Base-by-base conservation (phyloP, 2,797 vertebrate genomes). In the Thunnus albacares region DNA sequence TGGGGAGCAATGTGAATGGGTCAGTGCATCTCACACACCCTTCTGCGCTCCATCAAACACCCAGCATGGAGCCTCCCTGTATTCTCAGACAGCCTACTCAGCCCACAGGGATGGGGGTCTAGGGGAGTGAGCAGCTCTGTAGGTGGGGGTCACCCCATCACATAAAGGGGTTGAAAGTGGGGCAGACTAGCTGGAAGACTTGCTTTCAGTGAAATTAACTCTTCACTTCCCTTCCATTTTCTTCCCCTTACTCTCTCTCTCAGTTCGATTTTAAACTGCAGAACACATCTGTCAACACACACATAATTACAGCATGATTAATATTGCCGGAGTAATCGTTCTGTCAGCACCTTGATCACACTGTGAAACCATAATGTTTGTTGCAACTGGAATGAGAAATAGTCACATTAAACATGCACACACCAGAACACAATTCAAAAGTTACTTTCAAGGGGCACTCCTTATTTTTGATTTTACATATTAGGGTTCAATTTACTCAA, bases 1-100 rank as follows among this genome's bases (percentile, higher is more conserved):
- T 84, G 77, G 83, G 79, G 85, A 86, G 88, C 45, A 65, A 87
- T 95, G 95, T 94, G 71, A 94, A 96, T 91, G 94, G 95, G 96
- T 96, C 93, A 90, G 94, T 93, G 93, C 93, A 93, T 94, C 95
- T 96, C 96, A 96, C 96, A 93, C 97, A 95, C 95, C 95, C 95
- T 93, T 96, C 96, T 96, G 96, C 95, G 96, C 95, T 97, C 97
- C 96, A 97, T 97, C 96, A 97, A 87, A 81, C 51, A 84, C 96
- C 92, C 96, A 96, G 97, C 93, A 7, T 94, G 97, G 87, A 93
- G 93, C 92, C 96, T 91, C 92, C 84, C 94, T 93, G 94, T 93
- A 94, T 84, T 80, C 85, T 82, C 94, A 94, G 89, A 81, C 83
- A 71, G 83, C 77, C 84, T 14, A 45, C 87, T 81, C 75, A 67